Base-by-base conservation (phyloP, 2,113 vertebrate genomes). In the Tachycineta bicolor region DNA sequence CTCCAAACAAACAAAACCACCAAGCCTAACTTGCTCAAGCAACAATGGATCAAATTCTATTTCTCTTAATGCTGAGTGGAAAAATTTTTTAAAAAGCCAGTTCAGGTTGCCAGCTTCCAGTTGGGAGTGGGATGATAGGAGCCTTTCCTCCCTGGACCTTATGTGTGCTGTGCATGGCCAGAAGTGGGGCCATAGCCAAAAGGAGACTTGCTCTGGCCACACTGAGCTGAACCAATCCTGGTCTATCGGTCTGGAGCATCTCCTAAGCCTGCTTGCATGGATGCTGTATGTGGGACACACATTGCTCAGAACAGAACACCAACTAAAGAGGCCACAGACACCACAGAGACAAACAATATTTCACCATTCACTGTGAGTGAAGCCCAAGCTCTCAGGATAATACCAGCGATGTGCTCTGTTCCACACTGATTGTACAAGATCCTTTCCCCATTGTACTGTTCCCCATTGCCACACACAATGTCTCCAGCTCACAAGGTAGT, bases 1-100 rank as follows among this genome's bases (percentile, higher is more conserved):
- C 86, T 96, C 60, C 83, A 94, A 94, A 92, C 74, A 97, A 96
- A 91, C 74, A 82, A 91, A 95, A 8, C 59, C 81, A 79, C 58
- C 65, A 43, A 82, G 65, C 56, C 87, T 89, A 82, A 84, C 37
- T 93, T 85, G 50, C 75, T 93, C 26, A 93, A 90, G 70, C 33
- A 94, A 82, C 47, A 92, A 83, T 1, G 2, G 82, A 91, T 87
- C 67, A 59, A 85, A 83, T 95, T 93, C 62, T 94, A 29, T 78
- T 95, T 92, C 80, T 83, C 28, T 70, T 93, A 83, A 83, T 37
- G n/a, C 37, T 81, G 39, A 67, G 13, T 28, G 33, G 17, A 34
- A 76, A 89, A 92, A 74, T 14, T 31, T 7, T 12, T 62, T 26
- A 4, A 81, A 87, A 89, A 87, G 43, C 13, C 39, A 94, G 69